phyloP scores from a whole-genome alignment of 1,140 invertebrate species.

The Aphaenogaster rudis region DNA sequence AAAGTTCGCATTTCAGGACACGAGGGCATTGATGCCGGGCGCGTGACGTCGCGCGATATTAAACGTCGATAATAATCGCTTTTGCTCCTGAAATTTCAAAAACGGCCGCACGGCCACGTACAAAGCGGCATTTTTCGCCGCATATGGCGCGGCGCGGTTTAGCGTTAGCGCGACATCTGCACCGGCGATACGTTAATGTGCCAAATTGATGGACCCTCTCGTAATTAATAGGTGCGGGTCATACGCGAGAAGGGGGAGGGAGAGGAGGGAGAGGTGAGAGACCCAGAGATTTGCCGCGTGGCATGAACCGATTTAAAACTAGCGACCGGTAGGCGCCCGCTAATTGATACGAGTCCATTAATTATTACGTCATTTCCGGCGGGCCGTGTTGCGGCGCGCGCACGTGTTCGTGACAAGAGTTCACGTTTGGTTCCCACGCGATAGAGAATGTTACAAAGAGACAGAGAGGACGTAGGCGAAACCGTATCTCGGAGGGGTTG shows the following conservation, averaged over 20 bases:
- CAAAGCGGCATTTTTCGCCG: constrained; percentile 70
- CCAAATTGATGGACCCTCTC: constrained; percentile 86
- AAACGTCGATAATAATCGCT: constrained; percentile 47
- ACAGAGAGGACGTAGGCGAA: constrained; percentile 19
- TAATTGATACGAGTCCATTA: constrained; percentile 87
- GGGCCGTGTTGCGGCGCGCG: constrained; percentile 81
- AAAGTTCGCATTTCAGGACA: constrained; percentile 17
- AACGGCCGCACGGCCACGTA: constrained; percentile 56
- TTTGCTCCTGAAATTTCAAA: constrained; percentile 62
- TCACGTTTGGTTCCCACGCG: constrained; percentile 57
- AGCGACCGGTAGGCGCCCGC: constrained; percentile 78
- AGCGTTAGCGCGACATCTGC: constrained; percentile 82
- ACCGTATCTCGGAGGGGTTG: constrained; percentile 10
- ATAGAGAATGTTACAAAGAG: constrained; percentile 38
- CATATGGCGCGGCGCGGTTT: constrained; percentile 75
- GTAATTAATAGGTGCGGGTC: constrained; percentile 84
- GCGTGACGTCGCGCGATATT: constrained; percentile 10
- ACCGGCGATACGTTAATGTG: constrained; percentile 85
- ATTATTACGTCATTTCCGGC: constrained; percentile 86
- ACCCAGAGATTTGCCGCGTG: constrained; percentile 72
- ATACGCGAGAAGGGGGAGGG: constrained; percentile 46
- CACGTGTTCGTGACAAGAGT: constrained; percentile 85
- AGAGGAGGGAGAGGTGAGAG: constrained; percentile 2
- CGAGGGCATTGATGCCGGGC: not conserved
- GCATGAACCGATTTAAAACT: constrained; percentile 84